phyloP scores from a whole-genome alignment of 35 echinoderm and acorn worm species.

The Ophiothrix spiculata region DNA sequence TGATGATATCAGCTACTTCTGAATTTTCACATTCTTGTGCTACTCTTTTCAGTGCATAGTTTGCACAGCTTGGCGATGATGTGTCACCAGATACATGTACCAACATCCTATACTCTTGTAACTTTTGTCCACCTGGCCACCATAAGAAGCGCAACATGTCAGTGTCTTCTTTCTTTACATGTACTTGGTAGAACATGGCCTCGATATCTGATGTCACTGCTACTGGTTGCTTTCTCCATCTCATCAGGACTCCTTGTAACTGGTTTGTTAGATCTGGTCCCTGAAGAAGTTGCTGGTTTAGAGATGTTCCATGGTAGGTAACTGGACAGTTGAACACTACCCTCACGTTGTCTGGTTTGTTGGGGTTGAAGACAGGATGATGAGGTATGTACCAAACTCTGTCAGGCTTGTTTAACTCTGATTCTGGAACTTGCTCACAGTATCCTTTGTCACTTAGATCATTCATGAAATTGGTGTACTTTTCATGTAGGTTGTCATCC shows the following conservation, averaged over 20 bases:
- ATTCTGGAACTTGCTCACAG: slow-evolving; percentile 18
- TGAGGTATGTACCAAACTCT: slow-evolving; percentile 53
- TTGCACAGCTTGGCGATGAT: slow-evolving; percentile 45
- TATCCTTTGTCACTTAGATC: slow-evolving; percentile 30
- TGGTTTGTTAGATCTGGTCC: slow-evolving; percentile 66
- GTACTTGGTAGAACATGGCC: slow-evolving; percentile 63
- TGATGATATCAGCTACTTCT: neutral
- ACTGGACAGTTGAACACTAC: slow-evolving; percentile 52
- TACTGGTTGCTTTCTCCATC: slow-evolving; percentile 37
- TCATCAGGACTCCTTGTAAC: slow-evolving; percentile 44
- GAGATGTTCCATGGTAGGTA: neutral
- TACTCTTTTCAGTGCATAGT: slow-evolving; percentile 21
- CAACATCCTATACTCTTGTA: slow-evolving; percentile 40
- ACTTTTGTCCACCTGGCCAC: slow-evolving; percentile 30
- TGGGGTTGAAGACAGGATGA: slow-evolving; percentile 41
- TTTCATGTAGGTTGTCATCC: slow-evolving; percentile 19
- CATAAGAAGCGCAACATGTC: slow-evolving; percentile 48
- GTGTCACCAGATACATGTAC: slow-evolving; percentile 54
- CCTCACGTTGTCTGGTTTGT: slow-evolving; percentile 40
- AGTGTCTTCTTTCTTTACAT: slow-evolving; percentile 10
- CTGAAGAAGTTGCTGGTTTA: slow-evolving; percentile 51
- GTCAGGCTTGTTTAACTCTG: neutral
- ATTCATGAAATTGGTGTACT: slow-evolving; percentile 29
- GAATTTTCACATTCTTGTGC: slow-evolving; percentile 1
- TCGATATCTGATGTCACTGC: slow-evolving; percentile 62